These are phyloP conservation scores for Drosophila atripex DNA, from an alignment of 2,888 invertebrate species.

Conservation along the genomic window DNA sequence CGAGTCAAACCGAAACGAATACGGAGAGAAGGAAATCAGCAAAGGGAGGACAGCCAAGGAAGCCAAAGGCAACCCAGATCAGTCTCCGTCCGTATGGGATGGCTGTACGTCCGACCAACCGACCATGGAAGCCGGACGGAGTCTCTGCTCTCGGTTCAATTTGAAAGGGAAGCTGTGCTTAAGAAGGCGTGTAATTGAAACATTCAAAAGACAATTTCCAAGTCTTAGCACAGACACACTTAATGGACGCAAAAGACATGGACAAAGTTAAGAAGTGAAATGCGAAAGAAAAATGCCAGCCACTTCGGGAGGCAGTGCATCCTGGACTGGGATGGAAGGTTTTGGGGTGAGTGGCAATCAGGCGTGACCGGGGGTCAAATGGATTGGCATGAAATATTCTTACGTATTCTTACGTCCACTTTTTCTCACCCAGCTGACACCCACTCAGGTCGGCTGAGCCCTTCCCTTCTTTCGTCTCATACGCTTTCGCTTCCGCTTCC, in stretches of 20 bases:
- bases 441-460: background rate
- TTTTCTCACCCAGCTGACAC: slow-evolving; percentile 9
- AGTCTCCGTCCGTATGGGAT: slow-evolving; percentile 29
- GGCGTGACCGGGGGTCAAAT: slow-evolving; percentile 69
- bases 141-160: slow-evolving; percentile 63
- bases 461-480: background rate
- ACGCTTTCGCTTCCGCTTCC: background rate
- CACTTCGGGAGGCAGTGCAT: slow-evolving; percentile 50
- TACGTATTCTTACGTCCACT: slow-evolving; percentile 36
- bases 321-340: background rate
- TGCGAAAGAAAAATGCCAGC: slow-evolving; percentile 72
- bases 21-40: slow-evolving; percentile 25
- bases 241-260: slow-evolving; percentile 78
- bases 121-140: slow-evolving; percentile 43
- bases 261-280: slow-evolving; percentile 76
- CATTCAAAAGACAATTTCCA: slow-evolving; percentile 84
- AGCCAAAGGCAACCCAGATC: slow-evolving; percentile 39
- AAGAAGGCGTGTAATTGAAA: slow-evolving; percentile 85
- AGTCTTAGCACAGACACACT: slow-evolving; percentile 83
- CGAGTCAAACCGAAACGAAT: slow-evolving; percentile 50
- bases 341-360: slow-evolving; percentile 56
- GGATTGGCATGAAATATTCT: slow-evolving; percentile 59
- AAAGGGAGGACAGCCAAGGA: slow-evolving; percentile 1
- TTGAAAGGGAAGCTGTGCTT: slow-evolving; percentile 83
- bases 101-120: slow-evolving; percentile 29